Base-by-base conservation (phyloP, 2,113 vertebrate species). In the Donacobius atricapilla region DNA sequence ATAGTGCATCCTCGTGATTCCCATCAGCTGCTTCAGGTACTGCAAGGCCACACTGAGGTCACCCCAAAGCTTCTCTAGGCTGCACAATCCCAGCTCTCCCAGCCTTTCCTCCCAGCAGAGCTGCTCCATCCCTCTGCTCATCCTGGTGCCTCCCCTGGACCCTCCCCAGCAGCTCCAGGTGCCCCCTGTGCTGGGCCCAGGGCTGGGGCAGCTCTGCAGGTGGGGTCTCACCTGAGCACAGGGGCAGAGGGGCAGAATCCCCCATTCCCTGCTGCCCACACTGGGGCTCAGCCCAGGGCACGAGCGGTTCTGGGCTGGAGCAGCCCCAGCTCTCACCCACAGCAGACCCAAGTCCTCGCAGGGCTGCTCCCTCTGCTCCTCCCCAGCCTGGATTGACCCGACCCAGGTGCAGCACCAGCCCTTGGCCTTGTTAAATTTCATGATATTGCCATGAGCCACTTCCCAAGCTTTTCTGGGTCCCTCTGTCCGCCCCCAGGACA, bases 21-120 rank as follows among this genome's bases (percentile, higher is more conserved):
- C 33, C 5, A 0, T 28, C 39, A 39, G 33, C 12, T 53, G 39
- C 45, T 60, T 69, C 33, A 51, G 14, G 22, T 0, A 7, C 33
- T 33, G 37, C 9, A 37, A 31, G 44, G 51, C 35, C 42, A 20
- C 35, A 9, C 0, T 40, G 24, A 21, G 71, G 17, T 58, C 44
- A 44, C 25, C 21, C 24, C 24, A 10, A 37, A 51, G 44, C 31
- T 51, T 14, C 31, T 44, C 30, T 5, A n/a, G 15, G 42, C n/a
- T 57, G 51, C 0, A 48, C 50, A 30, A 11, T 30, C 30, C 50
- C 42, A 47, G 0, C 4, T 47, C 5, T 65, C 30, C 5, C 58
- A 75, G 20, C 50, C 61, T 50, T 50, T 30, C 16, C 51, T 76
- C 83, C 4, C 50, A 64, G 68, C 40, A 64, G 48, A 63, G 33